Base-by-base conservation (phyloP, 2,888 invertebrate genomes). In the Drosophila seclusa region DNA sequence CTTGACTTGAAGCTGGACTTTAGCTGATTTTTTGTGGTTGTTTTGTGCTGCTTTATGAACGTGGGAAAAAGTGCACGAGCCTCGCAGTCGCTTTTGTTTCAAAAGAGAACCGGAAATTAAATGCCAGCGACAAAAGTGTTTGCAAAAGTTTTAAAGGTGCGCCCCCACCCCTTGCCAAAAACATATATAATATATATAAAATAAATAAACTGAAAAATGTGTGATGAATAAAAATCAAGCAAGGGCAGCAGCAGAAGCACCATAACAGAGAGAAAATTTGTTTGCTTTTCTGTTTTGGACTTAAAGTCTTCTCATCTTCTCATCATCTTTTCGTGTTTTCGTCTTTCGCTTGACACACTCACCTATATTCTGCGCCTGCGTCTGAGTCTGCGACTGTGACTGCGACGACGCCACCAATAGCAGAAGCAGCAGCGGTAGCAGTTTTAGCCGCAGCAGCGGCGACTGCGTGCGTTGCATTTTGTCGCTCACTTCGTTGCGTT, bases 311-410 rank as follows among this genome's bases (percentile, higher is more conserved):
- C 34, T 63, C 52, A n/a, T 45, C 53, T 54, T 38, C 21, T 49
- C 36, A 11, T 49, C 48, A 29, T 58, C 32, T 45, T 42, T 61
- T 72, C 58, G 61, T 38, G 52, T 48, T 61, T 67, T 52, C 34
- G 48, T 68, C 64, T 72, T 63, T 79, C 66, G 83, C 85, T 82
- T 88, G 91, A 90, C 91, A 91, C 83, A 91, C 91, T 92, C 91
- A 91, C 92, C 92, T 91, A 92, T 91, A 91, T 92, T 92, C 88
- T 92, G 92, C 80, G 92, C 92, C 90, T 90, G 90, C 76, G 84
- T 58, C 59, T 60, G 64, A 49, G 80, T 57, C 57, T 68, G 68
- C 45, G 65, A 48, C 55, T 67, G 67, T 42, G 63, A 45, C 59
- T 61, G 77, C 70, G 76, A 68, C 76, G 75, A 62, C 58, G 85